Evolutionary conservation across 2,113 vertebrate species (phyloP).

Genomic region (Alethe castanea): DNA sequence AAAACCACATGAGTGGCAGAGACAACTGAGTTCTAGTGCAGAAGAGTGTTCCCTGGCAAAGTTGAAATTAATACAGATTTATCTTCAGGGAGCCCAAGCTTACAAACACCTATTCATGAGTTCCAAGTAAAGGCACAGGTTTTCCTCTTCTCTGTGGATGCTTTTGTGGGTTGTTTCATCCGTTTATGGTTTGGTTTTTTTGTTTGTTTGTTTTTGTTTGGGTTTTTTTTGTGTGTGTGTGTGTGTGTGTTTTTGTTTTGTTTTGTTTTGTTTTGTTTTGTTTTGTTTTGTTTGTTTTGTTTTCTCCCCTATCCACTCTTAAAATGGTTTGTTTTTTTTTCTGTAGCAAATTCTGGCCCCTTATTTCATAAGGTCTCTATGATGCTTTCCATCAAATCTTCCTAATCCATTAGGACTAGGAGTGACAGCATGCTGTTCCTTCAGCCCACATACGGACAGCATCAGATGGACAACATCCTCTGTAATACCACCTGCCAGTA

Average conservation of each 20-base stretch:
- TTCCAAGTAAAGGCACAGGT: neutral
- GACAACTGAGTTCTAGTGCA: neutral
- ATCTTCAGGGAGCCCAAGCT: neutral
- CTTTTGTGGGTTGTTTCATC: neutral
- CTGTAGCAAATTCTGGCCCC: neutral
- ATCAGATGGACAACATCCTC: slow-evolving; percentile 32
- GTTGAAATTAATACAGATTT: neutral
- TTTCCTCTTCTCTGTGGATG: neutral
- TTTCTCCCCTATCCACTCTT: neutral
- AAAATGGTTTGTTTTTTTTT: neutral
- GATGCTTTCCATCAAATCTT: slow-evolving; percentile 19
- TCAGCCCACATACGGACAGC: neutral
- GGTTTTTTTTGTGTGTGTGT: too few relatives aligned
- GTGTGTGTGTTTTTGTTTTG: neutral
- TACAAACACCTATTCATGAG: neutral
- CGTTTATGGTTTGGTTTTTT: rapidly evolving
- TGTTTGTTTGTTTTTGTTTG: neutral
- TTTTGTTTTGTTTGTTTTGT: neutral
- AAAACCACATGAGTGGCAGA: neutral
- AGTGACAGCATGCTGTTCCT: slow-evolving; percentile 15
- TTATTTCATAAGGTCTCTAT: neutral
- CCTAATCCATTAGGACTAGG: neutral
- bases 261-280: too few relatives aligned
- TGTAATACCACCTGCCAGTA: neutral
- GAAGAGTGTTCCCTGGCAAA: neutral